phyloP scores from a whole-genome alignment of 2,797 vertebrate species.

The Setipinna tenuifilis region DNA sequence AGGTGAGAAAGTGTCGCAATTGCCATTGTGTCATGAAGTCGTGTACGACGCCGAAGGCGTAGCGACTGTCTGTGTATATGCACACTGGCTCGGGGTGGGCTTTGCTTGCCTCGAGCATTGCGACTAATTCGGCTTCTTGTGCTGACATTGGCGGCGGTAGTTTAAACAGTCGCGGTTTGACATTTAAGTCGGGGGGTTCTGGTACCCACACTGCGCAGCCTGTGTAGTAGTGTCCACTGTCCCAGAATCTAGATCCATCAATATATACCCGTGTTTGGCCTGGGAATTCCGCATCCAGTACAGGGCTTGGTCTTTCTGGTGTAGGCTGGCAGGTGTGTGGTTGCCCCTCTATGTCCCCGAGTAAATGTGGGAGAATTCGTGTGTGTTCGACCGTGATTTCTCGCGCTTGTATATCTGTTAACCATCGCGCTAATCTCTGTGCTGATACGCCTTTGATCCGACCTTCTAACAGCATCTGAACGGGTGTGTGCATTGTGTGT shows the following conservation, averaged over 20 bases:
- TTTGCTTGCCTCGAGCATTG: background rate
- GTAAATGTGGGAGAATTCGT: background rate
- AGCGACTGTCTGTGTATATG: background rate
- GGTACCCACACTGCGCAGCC: slow-evolving; percentile 16
- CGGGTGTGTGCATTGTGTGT: slow-evolving; percentile 23
- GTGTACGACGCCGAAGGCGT: background rate
- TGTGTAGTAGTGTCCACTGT: background rate
- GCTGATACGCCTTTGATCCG: background rate
- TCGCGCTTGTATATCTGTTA: slow-evolving; percentile 6
- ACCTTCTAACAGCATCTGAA: background rate
- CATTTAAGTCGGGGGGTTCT: background rate
- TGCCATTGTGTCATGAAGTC: slow-evolving; percentile 30
- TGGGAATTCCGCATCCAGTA: background rate
- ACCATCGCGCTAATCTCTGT: background rate
- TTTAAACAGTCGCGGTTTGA: background rate
- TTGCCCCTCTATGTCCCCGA: background rate
- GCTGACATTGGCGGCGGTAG: background rate
- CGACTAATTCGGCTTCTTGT: background rate
- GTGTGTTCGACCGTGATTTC: background rate
- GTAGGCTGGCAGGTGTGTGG: background rate
- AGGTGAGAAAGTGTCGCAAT: background rate
- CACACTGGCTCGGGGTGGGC: background rate
- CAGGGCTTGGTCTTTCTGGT: background rate
- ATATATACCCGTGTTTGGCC: background rate
- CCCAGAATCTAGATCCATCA: slow-evolving; percentile 19